Percentiles rank a stretch among this genome's conserved stretches.
These are phyloP conservation scores for Channallabes apus DNA, from an alignment of 2,797 vertebrate species.

Conservation along the genomic window DNA sequence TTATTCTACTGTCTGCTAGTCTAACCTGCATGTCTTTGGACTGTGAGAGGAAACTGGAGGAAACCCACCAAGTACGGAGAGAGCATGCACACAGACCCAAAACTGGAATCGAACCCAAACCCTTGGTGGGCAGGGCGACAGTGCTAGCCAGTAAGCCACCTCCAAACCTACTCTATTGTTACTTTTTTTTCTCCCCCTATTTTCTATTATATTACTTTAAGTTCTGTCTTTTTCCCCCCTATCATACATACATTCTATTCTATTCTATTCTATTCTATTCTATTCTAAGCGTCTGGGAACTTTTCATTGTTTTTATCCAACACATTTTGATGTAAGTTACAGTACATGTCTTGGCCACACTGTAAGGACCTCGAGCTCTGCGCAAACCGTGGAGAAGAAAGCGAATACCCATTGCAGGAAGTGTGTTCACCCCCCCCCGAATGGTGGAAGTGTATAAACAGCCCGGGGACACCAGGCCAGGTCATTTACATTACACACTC, in stretches of 20 bases:
- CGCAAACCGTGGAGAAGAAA: not conserved
- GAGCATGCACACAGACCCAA: no score
- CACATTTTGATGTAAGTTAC: no score
- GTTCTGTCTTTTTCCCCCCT: not conserved
- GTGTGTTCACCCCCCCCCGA: not conserved
- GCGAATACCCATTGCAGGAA: not conserved
- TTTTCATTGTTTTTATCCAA: not conserved
- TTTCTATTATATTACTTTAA: not conserved
- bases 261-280: not conserved
- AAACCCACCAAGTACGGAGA: no score
- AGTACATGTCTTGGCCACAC: not conserved
- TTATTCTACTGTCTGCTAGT: not conserved
- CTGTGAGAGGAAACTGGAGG: no score
- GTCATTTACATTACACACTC: slow-evolving; percentile 3
- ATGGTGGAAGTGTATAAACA: not conserved
- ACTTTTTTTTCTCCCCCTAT: not conserved
- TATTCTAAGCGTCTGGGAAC: not conserved
- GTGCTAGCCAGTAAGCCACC: no score
- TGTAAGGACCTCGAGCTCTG: not conserved
- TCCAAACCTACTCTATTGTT: not conserved
- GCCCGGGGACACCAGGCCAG: not conserved
- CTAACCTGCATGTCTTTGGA: not conserved
- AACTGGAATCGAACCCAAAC: no score
- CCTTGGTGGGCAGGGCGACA: no score
- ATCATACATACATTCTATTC: no score